These are phyloP conservation scores for Sebastes paucispinis DNA, from an alignment of 2,797 vertebrate genomes.

Conservation along the genomic window DNA sequence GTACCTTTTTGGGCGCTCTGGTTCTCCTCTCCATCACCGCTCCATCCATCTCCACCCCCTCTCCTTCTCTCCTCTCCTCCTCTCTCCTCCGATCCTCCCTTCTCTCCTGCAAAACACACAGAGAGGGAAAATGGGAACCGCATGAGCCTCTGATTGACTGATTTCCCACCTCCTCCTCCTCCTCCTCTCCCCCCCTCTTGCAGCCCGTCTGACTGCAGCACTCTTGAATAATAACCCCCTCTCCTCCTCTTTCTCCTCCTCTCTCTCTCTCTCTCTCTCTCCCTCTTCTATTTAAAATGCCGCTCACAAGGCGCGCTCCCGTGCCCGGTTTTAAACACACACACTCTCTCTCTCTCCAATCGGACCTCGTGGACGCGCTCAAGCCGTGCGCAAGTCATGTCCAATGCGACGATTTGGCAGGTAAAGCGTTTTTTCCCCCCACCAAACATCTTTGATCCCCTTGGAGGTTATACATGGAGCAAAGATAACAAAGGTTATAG, in stretches of 20 bases:
- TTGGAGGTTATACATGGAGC: conserved; percentile 6
- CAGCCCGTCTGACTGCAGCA: conserved; percentile 66
- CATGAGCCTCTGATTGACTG: conserved; percentile 43
- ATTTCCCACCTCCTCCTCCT: conserved; percentile 37
- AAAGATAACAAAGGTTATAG: neutral
- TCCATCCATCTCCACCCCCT: neutral
- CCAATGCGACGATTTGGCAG: conserved; percentile 52
- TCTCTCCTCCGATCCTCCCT: neutral
- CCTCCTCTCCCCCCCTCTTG: neutral
- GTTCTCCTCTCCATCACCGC: neutral
- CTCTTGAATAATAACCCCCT: conserved; percentile 64
- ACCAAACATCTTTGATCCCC: conserved; percentile 1
- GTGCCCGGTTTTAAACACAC: conserved; percentile 39
- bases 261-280: neutral
- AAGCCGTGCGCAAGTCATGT: conserved; percentile 32
- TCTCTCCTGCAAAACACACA: conserved; percentile 23
- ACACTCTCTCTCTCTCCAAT: neutral
- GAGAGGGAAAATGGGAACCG: neutral
- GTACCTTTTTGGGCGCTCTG: neutral
- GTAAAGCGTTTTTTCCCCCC: conserved; percentile 19
- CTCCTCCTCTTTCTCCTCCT: neutral
- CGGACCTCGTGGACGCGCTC: conserved; percentile 36
- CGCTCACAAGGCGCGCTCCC: conserved; percentile 60
- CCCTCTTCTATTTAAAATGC: conserved; percentile 58
- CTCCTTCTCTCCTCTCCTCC: neutral